Conservation (phyloP, 2,113 vertebrate species). For the Sphyrna mokarran region DNA sequence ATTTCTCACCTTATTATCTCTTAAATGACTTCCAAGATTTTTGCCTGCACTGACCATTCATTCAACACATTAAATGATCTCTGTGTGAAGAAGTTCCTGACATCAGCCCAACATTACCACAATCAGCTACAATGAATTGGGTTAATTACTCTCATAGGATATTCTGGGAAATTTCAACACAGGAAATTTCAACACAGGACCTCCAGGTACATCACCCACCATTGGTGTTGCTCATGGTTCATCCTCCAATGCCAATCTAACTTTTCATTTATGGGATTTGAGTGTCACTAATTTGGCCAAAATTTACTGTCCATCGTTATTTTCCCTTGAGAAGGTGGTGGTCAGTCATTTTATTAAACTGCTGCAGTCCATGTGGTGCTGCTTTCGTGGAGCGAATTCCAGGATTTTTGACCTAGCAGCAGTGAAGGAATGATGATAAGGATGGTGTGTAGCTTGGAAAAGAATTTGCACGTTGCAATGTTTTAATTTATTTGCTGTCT, state of each 20-base stretch:
- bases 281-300: no score
- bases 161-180: neutral
- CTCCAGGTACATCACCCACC: neutral
- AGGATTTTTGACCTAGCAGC: no score
- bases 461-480: no score
- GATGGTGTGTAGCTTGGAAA: no score
- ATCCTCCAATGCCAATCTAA: neutral
- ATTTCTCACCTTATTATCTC: neutral
- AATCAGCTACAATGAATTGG: neutral
- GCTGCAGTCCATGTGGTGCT: no score
- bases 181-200: neutral
- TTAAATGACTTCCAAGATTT: neutral
- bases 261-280: no score
- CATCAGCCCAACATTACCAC: neutral
- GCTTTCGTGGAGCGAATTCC: no score
- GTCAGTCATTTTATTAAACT: no score
- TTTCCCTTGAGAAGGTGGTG: no score
- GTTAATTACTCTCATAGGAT: neutral
- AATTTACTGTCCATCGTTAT: no score
- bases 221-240: neutral
- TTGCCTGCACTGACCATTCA: neutral
- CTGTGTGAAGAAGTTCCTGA: neutral
- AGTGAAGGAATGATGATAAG: no score
- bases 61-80: neutral
- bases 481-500: no score